A percentile compares a stretch with the other conserved stretches of the same genome.
Evolutionary conservation across 2,113 vertebrate genomes (phyloP).

Genomic region (Acanthisitta chloris): DNA sequence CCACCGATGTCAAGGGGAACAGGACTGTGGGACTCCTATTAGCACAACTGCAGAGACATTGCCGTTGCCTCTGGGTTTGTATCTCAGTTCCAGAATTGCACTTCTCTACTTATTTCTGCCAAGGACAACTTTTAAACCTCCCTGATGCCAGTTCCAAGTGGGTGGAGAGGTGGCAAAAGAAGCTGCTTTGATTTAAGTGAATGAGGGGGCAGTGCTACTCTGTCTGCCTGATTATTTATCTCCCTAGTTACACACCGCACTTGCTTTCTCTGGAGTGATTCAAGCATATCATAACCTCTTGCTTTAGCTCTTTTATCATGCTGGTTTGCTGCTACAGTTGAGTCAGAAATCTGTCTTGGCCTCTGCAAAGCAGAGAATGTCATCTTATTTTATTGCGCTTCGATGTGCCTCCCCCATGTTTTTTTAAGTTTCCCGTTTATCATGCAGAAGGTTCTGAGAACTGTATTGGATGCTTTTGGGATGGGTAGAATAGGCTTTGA

Average conservation of each 20-base stretch:
- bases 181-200: conserved; percentile 37
- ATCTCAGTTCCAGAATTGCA: background rate
- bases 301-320: conserved; percentile 30
- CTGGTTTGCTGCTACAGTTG: conserved; percentile 6
- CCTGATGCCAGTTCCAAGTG: background rate
- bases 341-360: conserved; percentile 29
- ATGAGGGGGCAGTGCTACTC: background rate
- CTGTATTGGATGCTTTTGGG: background rate
- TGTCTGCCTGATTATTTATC: conserved; percentile 25
- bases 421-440: background rate
- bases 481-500: background rate
- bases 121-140: conserved; percentile 12
- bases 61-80: background rate
- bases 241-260: conserved; percentile 13
- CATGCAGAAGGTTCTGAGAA: background rate
- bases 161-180: background rate
- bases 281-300: conserved; percentile 34
- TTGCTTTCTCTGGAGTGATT: conserved; percentile 34
- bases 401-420: background rate
- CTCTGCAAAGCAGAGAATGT: background rate
- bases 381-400: background rate
- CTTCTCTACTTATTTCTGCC: background rate
- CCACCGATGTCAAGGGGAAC: fast-evolving
- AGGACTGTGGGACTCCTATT: fast-evolving
- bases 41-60: background rate